Evolutionary conservation across 2,888 invertebrate species (phyloP).

Genomic region (Unio delphinus): DNA sequence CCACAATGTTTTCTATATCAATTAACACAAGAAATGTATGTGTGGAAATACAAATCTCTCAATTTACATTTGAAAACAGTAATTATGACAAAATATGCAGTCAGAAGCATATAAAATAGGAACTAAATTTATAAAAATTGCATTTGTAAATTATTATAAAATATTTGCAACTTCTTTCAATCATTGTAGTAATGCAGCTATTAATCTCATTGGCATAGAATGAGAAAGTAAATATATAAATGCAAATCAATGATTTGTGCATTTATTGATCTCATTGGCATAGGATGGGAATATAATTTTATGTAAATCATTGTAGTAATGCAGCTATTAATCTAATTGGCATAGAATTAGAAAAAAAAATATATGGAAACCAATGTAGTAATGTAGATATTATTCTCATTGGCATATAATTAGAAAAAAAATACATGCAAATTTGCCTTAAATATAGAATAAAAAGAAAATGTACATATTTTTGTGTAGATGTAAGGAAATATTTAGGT

Average conservation of each 20-base stretch:
- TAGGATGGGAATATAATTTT: background rate
- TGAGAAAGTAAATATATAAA: background rate
- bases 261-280: background rate
- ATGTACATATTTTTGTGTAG: background rate
- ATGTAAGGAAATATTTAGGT: too few species aligned
- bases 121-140: too few species aligned
- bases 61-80: too few species aligned
- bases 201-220: background rate
- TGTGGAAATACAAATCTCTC: too few species aligned
- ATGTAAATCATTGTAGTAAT: background rate
- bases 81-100: too few species aligned
- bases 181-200: too few species aligned
- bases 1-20: too few species aligned
- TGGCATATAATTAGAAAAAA: background rate
- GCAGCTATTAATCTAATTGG: background rate
- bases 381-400: background rate
- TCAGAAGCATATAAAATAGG: too few species aligned
- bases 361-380: background rate
- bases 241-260: background rate
- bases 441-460: background rate
- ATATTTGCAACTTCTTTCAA: too few species aligned
- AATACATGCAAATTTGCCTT: background rate
- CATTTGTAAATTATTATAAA: too few species aligned
- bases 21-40: too few species aligned
- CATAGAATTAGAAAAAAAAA: constrained; percentile 1